phyloP scores from a whole-genome alignment of 2,888 invertebrate species.

The Hesperia comma region DNA sequence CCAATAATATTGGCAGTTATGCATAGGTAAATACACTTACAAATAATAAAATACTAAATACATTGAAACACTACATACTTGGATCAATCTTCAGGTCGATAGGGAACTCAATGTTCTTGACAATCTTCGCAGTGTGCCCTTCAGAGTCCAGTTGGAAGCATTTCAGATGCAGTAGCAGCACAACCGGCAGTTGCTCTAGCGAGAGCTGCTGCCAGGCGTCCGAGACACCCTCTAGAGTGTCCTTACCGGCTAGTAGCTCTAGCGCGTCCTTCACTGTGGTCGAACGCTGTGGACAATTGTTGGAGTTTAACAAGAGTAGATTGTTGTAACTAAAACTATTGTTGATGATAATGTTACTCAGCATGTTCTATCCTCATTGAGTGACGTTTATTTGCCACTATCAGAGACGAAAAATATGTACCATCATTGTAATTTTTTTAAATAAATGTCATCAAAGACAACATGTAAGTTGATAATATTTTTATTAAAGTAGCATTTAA shows the following conservation, averaged over 20 bases:
- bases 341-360: conserved; percentile 4
- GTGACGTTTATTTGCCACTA: conserved; percentile 13
- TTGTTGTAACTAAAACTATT: not conserved
- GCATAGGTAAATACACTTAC: too few species aligned
- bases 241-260: conserved; percentile 92
- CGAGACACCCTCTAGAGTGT: conserved; percentile 93
- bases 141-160: conserved; percentile 95
- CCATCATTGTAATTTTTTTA: conserved; percentile 19
- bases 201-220: conserved; percentile 96
- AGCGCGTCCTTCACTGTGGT: conserved; percentile 93
- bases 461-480: too few species aligned
- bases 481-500: too few species aligned
- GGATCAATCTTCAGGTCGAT: conserved; percentile 95
- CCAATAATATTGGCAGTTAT: too few species aligned
- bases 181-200: conserved; percentile 94
- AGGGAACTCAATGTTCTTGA: conserved; percentile 95
- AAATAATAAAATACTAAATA: too few species aligned
- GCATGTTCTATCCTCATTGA: conserved; percentile 22
- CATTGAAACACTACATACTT: conserved; percentile 82
- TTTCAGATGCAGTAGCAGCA: conserved; percentile 95
- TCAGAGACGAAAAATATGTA: conserved; percentile 32
- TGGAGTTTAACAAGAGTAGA: not conserved
- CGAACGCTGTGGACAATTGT: conserved; percentile 85
- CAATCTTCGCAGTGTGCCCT: conserved; percentile 95
- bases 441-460: not conserved